Evolutionary conservation across 1,140 invertebrate genomes (phyloP), one percentile per base, ranked within the genome.

Genomic region (Drosophila tani): DNA sequence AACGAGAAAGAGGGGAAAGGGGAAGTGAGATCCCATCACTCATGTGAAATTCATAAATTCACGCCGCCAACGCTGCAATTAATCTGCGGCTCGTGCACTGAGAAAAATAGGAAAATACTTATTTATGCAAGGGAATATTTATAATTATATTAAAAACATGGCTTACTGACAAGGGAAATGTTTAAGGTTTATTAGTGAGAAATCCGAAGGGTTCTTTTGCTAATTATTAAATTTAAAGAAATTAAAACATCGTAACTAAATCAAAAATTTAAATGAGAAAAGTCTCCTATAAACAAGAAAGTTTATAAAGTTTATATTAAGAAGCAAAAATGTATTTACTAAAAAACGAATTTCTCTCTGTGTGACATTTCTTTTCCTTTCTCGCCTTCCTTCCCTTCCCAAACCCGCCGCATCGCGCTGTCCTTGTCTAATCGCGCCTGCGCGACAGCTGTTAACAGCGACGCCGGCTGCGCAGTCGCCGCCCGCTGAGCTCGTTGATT

Each of bases 401-500:
- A 21, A 21, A 14, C 57, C 41, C 17, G 5, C 24, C 14, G 12
- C 27, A 40, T 65, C 62, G 5, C 40, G 12, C 38, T 55, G 12
- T 51, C 35, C 32, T 46, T 56, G 35, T 55, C 50, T 49, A 9
- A 17, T 41, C 62, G 83, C 83, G 84, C 69, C 75, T 79, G 84
- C 69, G 85, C 67, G 63, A 70, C 84, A 88, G 84, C 77, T 81
- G 85, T 88, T 88, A 71, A 81, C 82, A 79, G 82, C 69, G 57
- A 65, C 60, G 55, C 45, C 38, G 27, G 45, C 70, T 27, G 49
- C 68, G 74, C 67, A 67, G 76, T 62, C 75, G 71, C 77, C 81
- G 81, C 84, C 85, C 78, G 84, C 85, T 88, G 84, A 59, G 83
- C 59, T 58, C 78, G 81, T 88, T 88, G 84, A 88, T 87, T 87